phyloP scores from a whole-genome alignment of 2,113 vertebrate species.

The Rhinolophus ferrumequinum region DNA sequence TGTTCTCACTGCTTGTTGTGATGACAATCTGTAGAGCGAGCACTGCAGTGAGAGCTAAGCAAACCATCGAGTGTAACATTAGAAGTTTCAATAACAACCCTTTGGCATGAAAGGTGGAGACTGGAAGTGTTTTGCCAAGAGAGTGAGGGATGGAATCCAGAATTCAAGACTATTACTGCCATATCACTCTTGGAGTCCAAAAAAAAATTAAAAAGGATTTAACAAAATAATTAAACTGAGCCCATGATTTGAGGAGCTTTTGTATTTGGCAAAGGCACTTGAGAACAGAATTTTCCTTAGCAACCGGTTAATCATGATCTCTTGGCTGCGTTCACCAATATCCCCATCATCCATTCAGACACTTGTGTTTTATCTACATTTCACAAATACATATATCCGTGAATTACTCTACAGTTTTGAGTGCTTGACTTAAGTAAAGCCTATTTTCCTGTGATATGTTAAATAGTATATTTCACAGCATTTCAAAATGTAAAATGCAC shows the following conservation, averaged over 20 bases:
- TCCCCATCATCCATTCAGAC: neutral
- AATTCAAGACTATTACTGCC: neutral
- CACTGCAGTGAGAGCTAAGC: neutral
- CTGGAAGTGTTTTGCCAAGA: slow-evolving; percentile 37
- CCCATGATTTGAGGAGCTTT: slow-evolving; percentile 52
- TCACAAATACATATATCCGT: neutral
- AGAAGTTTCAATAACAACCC: neutral
- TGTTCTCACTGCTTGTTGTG: neutral
- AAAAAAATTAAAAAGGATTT: slow-evolving; percentile 61
- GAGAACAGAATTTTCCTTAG: slow-evolving; percentile 44
- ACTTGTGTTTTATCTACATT: neutral
- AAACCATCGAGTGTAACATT: neutral
- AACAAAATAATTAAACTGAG: slow-evolving; percentile 67
- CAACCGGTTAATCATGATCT: slow-evolving; percentile 35
- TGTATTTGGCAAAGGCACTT: slow-evolving; percentile 52
- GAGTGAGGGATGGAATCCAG: slow-evolving; percentile 38
- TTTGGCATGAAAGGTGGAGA: slow-evolving; percentile 51
- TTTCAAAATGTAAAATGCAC: slow-evolving; percentile 63
- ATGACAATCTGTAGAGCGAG: neutral
- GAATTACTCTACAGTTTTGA: neutral
- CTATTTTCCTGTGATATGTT: neutral
- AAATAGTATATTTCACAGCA: neutral
- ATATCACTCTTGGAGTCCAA: slow-evolving; percentile 56
- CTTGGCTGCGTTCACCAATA: slow-evolving; percentile 46
- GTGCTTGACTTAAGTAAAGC: neutral